A percentile compares a stretch with the other conserved stretches of the same genome.
Evolutionary conservation across 2,113 vertebrate genomes (phyloP).

Genomic region (Rutilus rutilus): DNA sequence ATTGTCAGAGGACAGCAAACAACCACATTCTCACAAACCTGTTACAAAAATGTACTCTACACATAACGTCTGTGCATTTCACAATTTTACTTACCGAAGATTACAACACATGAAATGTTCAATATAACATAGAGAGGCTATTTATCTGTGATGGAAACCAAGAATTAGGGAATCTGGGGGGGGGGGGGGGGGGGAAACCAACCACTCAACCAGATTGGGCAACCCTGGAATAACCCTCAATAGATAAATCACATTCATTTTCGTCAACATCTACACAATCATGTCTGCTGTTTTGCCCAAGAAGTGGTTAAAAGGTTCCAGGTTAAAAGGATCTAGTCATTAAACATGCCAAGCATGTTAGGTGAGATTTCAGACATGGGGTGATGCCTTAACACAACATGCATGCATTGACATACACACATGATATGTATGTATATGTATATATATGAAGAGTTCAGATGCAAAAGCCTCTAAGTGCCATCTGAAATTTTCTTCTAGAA

Average conservation of each 20-base stretch:
- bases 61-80: background rate
- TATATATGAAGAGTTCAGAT: too few species aligned
- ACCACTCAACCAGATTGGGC: conserved; percentile 20
- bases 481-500: too few species aligned
- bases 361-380: conserved; percentile 38
- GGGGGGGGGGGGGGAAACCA: too few species aligned
- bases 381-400: conserved; percentile 22
- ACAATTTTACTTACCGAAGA: background rate
- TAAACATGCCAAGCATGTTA: conserved; percentile 46
- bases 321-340: conserved; percentile 31
- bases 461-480: too few species aligned
- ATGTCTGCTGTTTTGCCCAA: background rate
- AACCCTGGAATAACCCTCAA: conserved; percentile 6
- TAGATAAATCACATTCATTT: background rate
- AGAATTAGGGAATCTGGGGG: background rate
- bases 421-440: too few species aligned
- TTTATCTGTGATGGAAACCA: background rate
- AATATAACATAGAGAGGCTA: background rate
- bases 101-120: background rate
- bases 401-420: background rate
- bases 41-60: background rate
- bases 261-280: background rate
- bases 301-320: conserved; percentile 13
- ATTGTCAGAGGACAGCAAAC: background rate
- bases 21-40: background rate